Conservation (phyloP, 2,113 vertebrate genomes). For the Brachypteracias leptosomus region DNA sequence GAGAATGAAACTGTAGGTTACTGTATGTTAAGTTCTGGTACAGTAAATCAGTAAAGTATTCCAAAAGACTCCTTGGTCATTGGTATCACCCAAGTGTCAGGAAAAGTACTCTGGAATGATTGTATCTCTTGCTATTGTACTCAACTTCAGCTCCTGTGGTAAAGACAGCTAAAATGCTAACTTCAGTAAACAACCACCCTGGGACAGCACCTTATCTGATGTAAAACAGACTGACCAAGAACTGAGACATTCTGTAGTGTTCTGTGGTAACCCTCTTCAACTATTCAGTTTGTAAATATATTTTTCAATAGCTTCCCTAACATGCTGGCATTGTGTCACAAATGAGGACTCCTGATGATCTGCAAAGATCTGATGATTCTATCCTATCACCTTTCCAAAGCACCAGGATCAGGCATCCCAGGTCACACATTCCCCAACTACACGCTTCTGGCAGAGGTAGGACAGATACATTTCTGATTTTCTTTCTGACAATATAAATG, state of each 20-base stretch:
- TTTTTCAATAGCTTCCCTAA: neutral
- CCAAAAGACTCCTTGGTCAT: neutral
- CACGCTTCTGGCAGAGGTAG: neutral
- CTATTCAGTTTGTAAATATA: neutral
- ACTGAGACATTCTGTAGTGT: neutral
- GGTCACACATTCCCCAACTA: neutral
- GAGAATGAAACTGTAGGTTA: neutral
- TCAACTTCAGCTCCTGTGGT: neutral
- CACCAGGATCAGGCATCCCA: neutral
- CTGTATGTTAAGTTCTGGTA: neutral
- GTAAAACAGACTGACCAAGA: neutral
- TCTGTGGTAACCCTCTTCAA: neutral
- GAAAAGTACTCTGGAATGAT: neutral
- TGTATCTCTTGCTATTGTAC: neutral
- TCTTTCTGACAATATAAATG: neutral
- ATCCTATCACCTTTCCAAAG: neutral
- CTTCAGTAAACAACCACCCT: neutral
- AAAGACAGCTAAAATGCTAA: neutral
- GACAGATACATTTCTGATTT: neutral
- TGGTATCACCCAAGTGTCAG: neutral
- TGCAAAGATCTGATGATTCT: neutral
- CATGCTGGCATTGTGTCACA: neutral
- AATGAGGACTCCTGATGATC: neutral
- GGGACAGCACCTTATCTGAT: neutral
- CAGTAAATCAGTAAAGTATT: neutral